Evolutionary conservation across 1,140 invertebrate species (phyloP).

Genomic region (Musca domestica): DNA sequence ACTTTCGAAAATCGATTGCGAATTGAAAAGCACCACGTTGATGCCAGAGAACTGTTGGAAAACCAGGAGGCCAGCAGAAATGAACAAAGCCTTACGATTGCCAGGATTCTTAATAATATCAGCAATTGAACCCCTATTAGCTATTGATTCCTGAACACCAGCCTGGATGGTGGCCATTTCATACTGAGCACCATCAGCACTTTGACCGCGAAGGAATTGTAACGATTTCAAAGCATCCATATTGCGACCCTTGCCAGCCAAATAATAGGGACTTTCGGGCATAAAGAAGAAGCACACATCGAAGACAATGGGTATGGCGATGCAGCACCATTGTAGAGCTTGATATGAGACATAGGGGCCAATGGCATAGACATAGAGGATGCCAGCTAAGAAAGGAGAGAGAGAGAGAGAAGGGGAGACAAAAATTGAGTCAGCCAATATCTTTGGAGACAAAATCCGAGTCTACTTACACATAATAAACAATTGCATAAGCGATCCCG

Average conservation of each 20-base stretch:
- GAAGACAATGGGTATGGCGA: constrained; percentile 64
- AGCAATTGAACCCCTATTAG: constrained; percentile 55
- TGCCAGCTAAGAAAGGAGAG: constrained; percentile 62
- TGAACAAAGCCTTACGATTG: constrained; percentile 65
- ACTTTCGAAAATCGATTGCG: constrained; percentile 67
- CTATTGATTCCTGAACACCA: constrained; percentile 59
- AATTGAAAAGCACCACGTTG: constrained; percentile 81
- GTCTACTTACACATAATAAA: constrained; percentile 57
- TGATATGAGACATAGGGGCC: constrained; percentile 72
- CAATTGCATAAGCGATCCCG: constrained; percentile 79
- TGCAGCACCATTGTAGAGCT: constrained; percentile 64
- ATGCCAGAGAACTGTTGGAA: constrained; percentile 81
- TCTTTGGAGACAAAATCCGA: neutral
- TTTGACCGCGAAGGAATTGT: constrained; percentile 65
- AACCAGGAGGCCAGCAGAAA: constrained; percentile 68
- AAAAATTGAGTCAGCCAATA: neutral
- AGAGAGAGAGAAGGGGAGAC: no score
- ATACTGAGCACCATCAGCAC: constrained; percentile 58
- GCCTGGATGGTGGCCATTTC: constrained; percentile 61
- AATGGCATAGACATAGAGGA: constrained; percentile 72
- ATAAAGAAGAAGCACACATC: constrained; percentile 69
- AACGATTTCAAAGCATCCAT: constrained; percentile 65
- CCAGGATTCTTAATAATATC: constrained; percentile 61
- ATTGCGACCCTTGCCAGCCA: constrained; percentile 61
- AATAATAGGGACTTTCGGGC: constrained; percentile 79